A percentile compares a stretch with the other conserved stretches of the same genome.
Evolutionary conservation across 1,140 invertebrate species (phyloP).

Genomic region (Popillia japonica): DNA sequence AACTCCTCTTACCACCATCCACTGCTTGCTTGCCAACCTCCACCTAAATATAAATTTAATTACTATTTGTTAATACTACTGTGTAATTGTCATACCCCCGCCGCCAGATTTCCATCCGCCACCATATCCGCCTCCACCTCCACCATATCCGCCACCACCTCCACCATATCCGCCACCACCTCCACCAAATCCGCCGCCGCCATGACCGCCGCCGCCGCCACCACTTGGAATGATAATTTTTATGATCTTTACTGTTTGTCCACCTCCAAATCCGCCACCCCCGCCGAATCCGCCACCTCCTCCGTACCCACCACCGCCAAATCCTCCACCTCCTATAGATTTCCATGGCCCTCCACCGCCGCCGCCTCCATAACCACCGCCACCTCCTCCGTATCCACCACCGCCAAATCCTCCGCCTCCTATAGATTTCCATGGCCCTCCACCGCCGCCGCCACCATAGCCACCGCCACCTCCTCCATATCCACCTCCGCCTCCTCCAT

Average conservation of each 20-base stretch:
- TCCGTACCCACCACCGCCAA: no score
- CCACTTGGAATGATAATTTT: no score
- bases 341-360: neutral
- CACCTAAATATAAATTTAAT: neutral
- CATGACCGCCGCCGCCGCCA: neutral
- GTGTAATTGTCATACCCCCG: neutral
- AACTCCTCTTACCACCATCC: neutral
- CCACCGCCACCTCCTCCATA: neutral
- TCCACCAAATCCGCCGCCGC: slow-evolving; percentile 12
- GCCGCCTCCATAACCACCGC: slow-evolving; percentile 24
- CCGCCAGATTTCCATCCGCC: neutral
- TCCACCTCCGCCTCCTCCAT: slow-evolving; percentile 23
- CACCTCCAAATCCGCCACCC: no score
- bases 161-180: slow-evolving; percentile 3
- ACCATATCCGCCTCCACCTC: neutral
- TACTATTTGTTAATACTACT: neutral
- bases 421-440: no score
- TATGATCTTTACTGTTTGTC: no score
- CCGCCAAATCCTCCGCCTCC: slow-evolving; percentile 35
- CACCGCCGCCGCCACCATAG: neutral
- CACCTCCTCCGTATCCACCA: neutral
- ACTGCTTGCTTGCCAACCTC: slow-evolving; percentile 31
- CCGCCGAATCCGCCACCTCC: no score
- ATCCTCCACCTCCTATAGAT: no score
- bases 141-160: neutral